Evolutionary conservation across 2,888 invertebrate genomes (phyloP).

Genomic region (Venusia cambrica): DNA sequence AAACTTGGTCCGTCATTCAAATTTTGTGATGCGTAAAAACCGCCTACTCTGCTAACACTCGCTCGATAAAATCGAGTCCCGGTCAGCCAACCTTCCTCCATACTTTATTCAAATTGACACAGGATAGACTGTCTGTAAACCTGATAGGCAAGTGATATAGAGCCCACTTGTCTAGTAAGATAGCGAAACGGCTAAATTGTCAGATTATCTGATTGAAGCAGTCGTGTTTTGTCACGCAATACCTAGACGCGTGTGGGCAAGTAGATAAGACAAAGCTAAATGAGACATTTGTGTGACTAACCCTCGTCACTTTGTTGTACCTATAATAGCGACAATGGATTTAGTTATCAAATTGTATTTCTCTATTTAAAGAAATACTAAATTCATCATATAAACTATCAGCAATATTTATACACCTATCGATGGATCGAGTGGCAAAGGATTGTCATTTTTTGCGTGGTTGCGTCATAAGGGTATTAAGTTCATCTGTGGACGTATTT

Average conservation of each 20-base stretch:
- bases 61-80: slow-evolving; percentile 43
- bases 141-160: slow-evolving; percentile 17
- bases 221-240: slow-evolving; percentile 68
- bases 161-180: slow-evolving; percentile 29
- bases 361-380: slow-evolving; percentile 3
- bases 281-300: slow-evolving; percentile 34
- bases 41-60: slow-evolving; percentile 44
- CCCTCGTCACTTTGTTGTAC: slow-evolving; percentile 26
- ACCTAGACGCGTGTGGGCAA: slow-evolving; percentile 26
- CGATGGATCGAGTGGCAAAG: no score
- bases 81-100: slow-evolving; percentile 49
- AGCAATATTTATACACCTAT: no score
- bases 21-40: slow-evolving; percentile 45
- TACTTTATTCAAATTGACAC: slow-evolving; percentile 64
- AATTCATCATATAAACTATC: background rate
- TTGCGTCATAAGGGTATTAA: no score
- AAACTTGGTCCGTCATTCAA: slow-evolving; percentile 35
- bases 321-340: no score
- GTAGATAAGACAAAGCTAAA: slow-evolving; percentile 42
- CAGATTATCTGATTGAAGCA: slow-evolving; percentile 59
- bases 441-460: no score
- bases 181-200: slow-evolving; percentile 44
- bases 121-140: slow-evolving; percentile 54
- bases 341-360: no score
- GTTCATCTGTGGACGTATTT: no score